Evolutionary conservation across 1,140 invertebrate genomes (phyloP).

Genomic region (Lepidostoma basale): DNA sequence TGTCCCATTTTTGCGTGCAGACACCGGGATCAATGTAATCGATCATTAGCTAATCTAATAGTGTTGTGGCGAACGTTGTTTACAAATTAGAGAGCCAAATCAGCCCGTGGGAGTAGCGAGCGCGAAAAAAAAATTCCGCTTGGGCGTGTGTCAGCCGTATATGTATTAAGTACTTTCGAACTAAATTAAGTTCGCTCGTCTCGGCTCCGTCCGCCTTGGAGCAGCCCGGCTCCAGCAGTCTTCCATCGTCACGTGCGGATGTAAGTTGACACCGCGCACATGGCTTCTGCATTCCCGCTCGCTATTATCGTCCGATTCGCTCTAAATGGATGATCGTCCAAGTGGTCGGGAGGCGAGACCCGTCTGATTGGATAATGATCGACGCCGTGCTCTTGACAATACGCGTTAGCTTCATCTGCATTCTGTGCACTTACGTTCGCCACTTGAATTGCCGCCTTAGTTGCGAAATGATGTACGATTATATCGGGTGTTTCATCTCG

Average conservation of each 20-base stretch:
- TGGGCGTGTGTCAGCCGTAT: slow-evolving; percentile 5
- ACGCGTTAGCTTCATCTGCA: too few relatives aligned
- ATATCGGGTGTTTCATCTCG: too few relatives aligned
- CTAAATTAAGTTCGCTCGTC: slow-evolving; percentile 8
- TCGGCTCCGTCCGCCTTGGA: not conserved
- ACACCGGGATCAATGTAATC: too few relatives aligned
- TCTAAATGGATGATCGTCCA: not conserved
- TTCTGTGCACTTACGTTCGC: too few relatives aligned
- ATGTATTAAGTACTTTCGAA: slow-evolving; percentile 5
- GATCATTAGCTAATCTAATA: too few relatives aligned
- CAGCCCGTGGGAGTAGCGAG: slow-evolving; percentile 2
- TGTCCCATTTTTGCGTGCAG: too few relatives aligned
- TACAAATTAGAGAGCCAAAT: not conserved
- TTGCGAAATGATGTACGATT: too few relatives aligned
- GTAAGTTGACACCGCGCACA: slow-evolving; percentile 12
- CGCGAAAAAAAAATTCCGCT: slow-evolving; percentile 24
- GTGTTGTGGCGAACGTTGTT: not conserved
- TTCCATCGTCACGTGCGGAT: slow-evolving; percentile 10
- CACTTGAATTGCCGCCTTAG: too few relatives aligned
- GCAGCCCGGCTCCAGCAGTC: not conserved
- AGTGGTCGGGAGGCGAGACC: not conserved
- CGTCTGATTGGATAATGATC: slow-evolving; percentile 1
- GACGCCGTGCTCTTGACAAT: not conserved
- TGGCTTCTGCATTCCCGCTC: slow-evolving; percentile 4
- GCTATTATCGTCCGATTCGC: not conserved